Evolutionary conservation across 2,113 vertebrate genomes (phyloP).

Genomic region (Tinamus guttatus): DNA sequence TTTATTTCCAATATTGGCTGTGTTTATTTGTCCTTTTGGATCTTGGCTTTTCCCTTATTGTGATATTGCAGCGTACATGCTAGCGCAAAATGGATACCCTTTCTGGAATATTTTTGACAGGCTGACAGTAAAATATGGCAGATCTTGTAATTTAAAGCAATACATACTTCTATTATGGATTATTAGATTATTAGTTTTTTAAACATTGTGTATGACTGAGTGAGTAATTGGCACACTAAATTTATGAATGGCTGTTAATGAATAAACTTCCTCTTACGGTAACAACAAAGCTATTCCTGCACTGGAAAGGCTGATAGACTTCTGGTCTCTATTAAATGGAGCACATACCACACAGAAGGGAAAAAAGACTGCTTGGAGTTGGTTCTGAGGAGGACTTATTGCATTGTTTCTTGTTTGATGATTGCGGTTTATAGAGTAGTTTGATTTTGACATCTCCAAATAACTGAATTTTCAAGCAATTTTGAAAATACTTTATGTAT

Average conservation of each 20-base stretch:
- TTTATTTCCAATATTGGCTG: neutral
- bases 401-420: neutral
- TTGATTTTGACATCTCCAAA: neutral
- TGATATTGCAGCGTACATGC: neutral
- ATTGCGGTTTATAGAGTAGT: neutral
- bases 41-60: neutral
- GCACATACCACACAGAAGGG: rapidly evolving
- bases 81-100: neutral
- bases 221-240: neutral
- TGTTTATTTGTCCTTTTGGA: neutral
- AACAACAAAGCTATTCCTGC: constrained; percentile 45
- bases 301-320: neutral
- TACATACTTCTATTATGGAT: neutral
- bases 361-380: neutral
- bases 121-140: neutral
- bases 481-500: neutral
- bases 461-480: neutral
- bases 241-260: constrained; percentile 41
- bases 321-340: constrained; percentile 3
- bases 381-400: neutral
- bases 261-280: constrained; percentile 1
- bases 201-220: neutral
- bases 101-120: neutral
- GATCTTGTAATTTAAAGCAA: constrained; percentile 1
- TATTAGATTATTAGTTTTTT: constrained; percentile 42